phyloP scores from a whole-genome alignment of 1,140 invertebrate genomes.

The Tetragnatha versicolor region DNA sequence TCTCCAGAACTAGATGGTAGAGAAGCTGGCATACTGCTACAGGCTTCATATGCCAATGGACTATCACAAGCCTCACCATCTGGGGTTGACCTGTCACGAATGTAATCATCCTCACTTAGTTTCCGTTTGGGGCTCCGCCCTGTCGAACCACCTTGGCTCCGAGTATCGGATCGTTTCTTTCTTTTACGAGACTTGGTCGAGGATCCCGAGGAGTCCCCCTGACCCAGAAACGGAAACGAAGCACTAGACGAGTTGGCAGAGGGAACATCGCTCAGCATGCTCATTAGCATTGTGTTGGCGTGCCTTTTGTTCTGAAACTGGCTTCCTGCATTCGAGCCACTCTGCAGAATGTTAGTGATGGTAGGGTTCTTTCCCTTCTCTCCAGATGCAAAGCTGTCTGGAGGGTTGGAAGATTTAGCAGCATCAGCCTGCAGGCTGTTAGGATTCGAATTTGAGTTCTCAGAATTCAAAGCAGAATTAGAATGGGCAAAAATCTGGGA shows the following conservation, averaged over 20 bases:
- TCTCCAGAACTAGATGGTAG: slow-evolving; percentile 16
- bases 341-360: neutral
- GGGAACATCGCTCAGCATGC: slow-evolving; percentile 64
- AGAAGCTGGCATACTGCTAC: slow-evolving; percentile 28
- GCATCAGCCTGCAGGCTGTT: neutral
- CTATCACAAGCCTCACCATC: slow-evolving; percentile 56
- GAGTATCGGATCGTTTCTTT: slow-evolving; percentile 53
- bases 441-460: slow-evolving; percentile 14
- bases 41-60: slow-evolving; percentile 36
- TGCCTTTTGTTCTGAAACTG: slow-evolving; percentile 53
- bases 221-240: slow-evolving; percentile 36
- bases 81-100: slow-evolving; percentile 52
- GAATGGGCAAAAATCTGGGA: slow-evolving; percentile 15
- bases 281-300: slow-evolving; percentile 63
- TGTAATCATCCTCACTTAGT: slow-evolving; percentile 60
- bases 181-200: slow-evolving; percentile 57
- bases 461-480: slow-evolving; percentile 7
- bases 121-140: slow-evolving; percentile 65
- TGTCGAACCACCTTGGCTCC: slow-evolving; percentile 56
- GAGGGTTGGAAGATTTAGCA: neutral
- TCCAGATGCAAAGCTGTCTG: neutral
- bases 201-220: neutral
- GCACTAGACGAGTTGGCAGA: slow-evolving; percentile 57
- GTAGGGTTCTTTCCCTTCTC: slow-evolving; percentile 13
- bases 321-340: neutral